Evolutionary conservation across 2,888 invertebrate species (phyloP), one percentile per base, ranked within the genome.

Genomic region (Yponomeuta plumbellus): DNA sequence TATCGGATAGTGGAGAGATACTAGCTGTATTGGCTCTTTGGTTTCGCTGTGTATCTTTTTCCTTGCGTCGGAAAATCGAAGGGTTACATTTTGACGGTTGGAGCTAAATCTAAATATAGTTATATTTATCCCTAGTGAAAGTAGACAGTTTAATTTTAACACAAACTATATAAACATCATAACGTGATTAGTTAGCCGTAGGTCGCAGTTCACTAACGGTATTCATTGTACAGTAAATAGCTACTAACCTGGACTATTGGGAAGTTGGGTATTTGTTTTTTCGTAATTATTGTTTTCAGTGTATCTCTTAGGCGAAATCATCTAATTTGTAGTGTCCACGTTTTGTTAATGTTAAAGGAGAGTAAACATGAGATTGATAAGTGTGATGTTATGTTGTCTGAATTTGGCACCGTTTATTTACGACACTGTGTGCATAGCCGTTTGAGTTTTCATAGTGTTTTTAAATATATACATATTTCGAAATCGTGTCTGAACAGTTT

Each of bases 201-300:
- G 88, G 78, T 78, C 80, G 83, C 84, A 81, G 81, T 76, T 80
- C 74, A 76, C 80, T 84, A 80, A 86, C 80, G 72, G 61, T 81
- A 76, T 83, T 80, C 81, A 82, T 76, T 88, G 88, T 88, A 88
- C 89, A 88, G 88, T 88, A 87, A 83, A 66, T 66, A 21, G 8
- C 57, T 85, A 89, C 88, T 88, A 88, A 89, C 85, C 85, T 86
- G 86, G 88, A 86, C 86, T 86, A 81, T 85, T 86, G 86, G 89
- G 89, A 89, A 89, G 89, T 86, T 88, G 89, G 89, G 88, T 88
- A 88, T 89, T 87, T 52, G 88, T 88, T 85, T 85, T 85, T 86
- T 87, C 85, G 84, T 56, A 84, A 79, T 81, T 81, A 81, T 81
- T 72, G 34, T 77, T 79, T 81, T 81, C 76, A 77, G 78, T 77